A percentile compares a stretch with the other conserved stretches of the same genome.
Conservation (phyloP, 2,888 invertebrate genomes). For the Xestia rhomboidea region DNA sequence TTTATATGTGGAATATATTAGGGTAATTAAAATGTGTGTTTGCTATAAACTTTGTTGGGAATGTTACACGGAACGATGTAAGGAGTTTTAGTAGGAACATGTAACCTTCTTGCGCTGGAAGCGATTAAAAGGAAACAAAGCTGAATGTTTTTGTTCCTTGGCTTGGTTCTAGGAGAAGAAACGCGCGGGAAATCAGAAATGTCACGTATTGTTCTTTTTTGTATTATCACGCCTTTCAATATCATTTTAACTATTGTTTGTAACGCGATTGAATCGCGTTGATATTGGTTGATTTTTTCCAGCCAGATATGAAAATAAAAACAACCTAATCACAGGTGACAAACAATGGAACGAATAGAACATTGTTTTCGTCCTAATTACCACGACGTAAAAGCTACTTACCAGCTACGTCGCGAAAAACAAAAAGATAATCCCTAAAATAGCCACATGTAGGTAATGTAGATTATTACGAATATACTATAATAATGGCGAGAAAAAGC, state of each 20-base stretch:
- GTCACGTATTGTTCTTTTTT: not conserved
- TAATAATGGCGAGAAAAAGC: not conserved
- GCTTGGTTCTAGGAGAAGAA: not conserved
- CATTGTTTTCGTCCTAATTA: not conserved
- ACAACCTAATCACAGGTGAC: slow-evolving; percentile 8
- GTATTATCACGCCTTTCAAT: not conserved
- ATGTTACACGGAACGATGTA: slow-evolving; percentile 7
- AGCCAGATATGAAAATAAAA: slow-evolving; percentile 1
- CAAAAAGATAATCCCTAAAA: not conserved
- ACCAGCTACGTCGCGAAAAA: not conserved
- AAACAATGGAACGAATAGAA: not conserved
- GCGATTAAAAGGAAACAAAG: not conserved
- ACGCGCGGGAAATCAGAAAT: slow-evolving; percentile 11
- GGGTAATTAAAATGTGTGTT: slow-evolving; percentile 43
- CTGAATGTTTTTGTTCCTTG: slow-evolving; percentile 18
- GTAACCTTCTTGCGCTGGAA: not conserved
- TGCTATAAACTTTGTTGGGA: slow-evolving; percentile 34
- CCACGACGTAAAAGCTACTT: not conserved
- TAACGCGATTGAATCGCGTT: too few relatives aligned
- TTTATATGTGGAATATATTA: slow-evolving; percentile 48
- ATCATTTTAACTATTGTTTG: not conserved
- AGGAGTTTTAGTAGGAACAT: slow-evolving; percentile 29
- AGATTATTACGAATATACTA: not conserved
- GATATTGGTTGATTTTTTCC: not conserved
- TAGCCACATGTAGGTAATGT: too few relatives aligned